Percentiles rank a stretch among this genome's conserved stretches.
Conservation (phyloP, 2,888 invertebrate species). For the Andricus curvator region DNA sequence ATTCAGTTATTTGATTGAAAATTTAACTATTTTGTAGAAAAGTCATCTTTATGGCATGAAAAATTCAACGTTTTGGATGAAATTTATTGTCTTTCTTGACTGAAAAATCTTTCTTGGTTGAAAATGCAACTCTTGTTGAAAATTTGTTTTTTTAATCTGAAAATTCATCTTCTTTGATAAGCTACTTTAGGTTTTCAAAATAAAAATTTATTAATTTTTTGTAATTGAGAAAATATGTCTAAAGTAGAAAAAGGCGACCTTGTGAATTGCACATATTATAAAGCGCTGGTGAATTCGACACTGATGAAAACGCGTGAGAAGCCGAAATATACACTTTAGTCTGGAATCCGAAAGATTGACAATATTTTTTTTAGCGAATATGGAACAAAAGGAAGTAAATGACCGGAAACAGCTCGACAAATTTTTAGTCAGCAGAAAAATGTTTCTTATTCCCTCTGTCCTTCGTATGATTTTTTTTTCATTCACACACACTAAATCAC, state of each 20-base stretch:
- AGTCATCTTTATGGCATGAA: too few relatives aligned
- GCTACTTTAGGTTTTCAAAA: too few relatives aligned
- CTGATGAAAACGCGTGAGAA: too few relatives aligned
- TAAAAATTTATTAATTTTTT: not conserved
- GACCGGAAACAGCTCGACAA: slow-evolving; percentile 60
- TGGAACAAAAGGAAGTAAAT: slow-evolving; percentile 54
- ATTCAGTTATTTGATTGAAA: too few relatives aligned
- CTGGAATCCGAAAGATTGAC: not conserved
- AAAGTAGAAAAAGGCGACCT: not conserved
- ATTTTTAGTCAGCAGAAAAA: slow-evolving; percentile 47
- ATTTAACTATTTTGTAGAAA: too few relatives aligned
- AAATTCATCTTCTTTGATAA: too few relatives aligned
- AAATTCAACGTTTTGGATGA: too few relatives aligned
- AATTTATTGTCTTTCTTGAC: too few relatives aligned
- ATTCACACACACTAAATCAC: too few relatives aligned
- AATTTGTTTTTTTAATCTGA: too few relatives aligned
- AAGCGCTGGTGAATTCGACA: not conserved
- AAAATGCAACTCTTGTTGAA: too few relatives aligned
- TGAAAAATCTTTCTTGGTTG: too few relatives aligned
- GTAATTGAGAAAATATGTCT: not conserved
- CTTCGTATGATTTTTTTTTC: not conserved
- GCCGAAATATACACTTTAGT: not conserved
- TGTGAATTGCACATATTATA: not conserved
- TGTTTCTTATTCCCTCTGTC: not conserved
- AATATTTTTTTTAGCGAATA: slow-evolving; percentile 47